phyloP scores from a whole-genome alignment of 2,888 invertebrate genomes.

The Synanthedon tipuliformis region DNA sequence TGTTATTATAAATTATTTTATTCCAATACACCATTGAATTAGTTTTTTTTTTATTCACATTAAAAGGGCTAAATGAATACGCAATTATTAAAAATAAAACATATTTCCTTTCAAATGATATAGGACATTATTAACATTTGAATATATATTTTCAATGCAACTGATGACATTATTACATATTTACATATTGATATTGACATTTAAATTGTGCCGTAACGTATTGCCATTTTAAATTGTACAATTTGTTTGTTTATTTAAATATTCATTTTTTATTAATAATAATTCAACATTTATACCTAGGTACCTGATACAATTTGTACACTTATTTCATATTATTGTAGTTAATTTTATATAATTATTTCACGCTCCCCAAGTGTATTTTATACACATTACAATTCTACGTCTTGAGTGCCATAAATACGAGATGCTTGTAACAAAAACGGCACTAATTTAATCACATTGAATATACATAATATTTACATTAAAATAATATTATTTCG shows the following conservation, averaged over 20 bases:
- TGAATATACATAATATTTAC: background rate
- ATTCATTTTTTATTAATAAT: constrained; percentile 24
- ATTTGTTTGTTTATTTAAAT: constrained; percentile 17
- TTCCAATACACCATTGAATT: too few relatives aligned
- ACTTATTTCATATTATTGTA: constrained; percentile 18
- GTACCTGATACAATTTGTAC: constrained; percentile 56
- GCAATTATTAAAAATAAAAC: too few relatives aligned
- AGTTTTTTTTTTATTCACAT: too few relatives aligned
- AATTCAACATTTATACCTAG: constrained; percentile 13
- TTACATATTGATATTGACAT: too few relatives aligned
- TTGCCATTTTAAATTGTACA: background rate
- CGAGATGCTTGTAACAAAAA: constrained; percentile 13
- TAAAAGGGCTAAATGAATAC: too few relatives aligned
- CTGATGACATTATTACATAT: too few relatives aligned
- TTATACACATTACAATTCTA: constrained; percentile 8
- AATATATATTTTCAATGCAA: too few relatives aligned
- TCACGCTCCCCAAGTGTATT: constrained; percentile 14
- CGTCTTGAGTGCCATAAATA: constrained; percentile 37
- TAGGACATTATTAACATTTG: too few relatives aligned
- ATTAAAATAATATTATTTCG: constrained; percentile 38
- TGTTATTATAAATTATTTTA: too few relatives aligned
- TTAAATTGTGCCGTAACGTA: too few relatives aligned
- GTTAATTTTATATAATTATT: constrained; percentile 38
- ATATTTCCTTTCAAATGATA: too few relatives aligned
- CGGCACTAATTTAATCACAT: constrained; percentile 20